Evolutionary conservation across 2,888 invertebrate species (phyloP).

Genomic region (Ectemnius continuus): DNA sequence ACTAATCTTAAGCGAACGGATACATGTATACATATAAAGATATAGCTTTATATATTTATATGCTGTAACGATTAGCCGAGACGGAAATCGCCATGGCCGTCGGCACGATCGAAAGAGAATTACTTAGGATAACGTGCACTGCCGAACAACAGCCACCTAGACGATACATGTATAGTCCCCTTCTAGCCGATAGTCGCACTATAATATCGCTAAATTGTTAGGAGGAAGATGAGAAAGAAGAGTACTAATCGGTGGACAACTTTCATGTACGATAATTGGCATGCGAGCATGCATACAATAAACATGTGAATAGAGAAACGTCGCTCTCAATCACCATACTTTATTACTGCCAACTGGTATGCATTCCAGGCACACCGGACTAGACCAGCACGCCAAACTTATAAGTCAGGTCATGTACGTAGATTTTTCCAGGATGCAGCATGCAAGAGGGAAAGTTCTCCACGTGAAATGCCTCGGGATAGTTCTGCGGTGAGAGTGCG

Average conservation of each 20-base stretch:
- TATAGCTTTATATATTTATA: slow-evolving; percentile 60
- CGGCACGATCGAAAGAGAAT: slow-evolving; percentile 40
- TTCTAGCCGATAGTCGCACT: slow-evolving; percentile 7
- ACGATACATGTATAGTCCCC: slow-evolving; percentile 41
- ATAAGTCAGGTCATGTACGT: slow-evolving; percentile 77
- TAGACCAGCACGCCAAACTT: slow-evolving; percentile 72
- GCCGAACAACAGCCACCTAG: slow-evolving; percentile 31
- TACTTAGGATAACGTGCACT: slow-evolving; percentile 31
- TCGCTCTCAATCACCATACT: slow-evolving; percentile 31
- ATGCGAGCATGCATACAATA: slow-evolving; percentile 22
- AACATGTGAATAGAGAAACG: slow-evolving; percentile 54
- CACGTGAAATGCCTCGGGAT: slow-evolving; percentile 79
- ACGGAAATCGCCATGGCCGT: slow-evolving; percentile 28
- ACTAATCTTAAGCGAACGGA: slow-evolving; percentile 52
- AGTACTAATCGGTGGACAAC: neutral
- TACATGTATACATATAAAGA: slow-evolving; percentile 50
- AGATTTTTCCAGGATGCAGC: slow-evolving; percentile 76
- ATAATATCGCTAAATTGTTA: slow-evolving; percentile 5
- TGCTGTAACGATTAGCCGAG: slow-evolving; percentile 21
- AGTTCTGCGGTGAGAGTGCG: slow-evolving; percentile 81
- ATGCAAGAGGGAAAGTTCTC: slow-evolving; percentile 75
- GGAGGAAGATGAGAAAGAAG: neutral
- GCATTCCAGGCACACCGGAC: too few species aligned
- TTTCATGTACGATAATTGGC: slow-evolving; percentile 2
- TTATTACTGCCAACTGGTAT: too few species aligned